phyloP scores from a whole-genome alignment of 2,797 vertebrate species.

The Telmatherina bonti region DNA sequence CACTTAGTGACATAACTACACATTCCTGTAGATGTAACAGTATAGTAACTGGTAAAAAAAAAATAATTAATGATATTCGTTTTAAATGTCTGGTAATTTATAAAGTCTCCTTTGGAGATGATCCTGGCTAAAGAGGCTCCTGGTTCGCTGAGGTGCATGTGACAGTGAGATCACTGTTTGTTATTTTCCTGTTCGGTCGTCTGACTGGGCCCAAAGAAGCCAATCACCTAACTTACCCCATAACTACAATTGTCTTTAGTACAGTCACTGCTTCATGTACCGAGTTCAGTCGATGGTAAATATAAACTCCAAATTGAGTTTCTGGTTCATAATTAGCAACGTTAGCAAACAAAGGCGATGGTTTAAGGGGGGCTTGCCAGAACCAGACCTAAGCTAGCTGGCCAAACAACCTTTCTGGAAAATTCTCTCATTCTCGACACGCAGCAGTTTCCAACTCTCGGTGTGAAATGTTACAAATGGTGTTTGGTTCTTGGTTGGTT shows the following conservation, averaged over 20 bases:
- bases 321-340: conserved; percentile 29
- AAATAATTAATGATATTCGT: neutral
- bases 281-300: conserved; percentile 1
- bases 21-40: too few species aligned
- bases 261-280: neutral
- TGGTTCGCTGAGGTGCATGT: conserved; percentile 46
- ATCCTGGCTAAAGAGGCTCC: neutral
- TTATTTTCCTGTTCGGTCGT: conserved; percentile 16
- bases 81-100: neutral
- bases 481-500: neutral
- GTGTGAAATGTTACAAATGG: neutral
- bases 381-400: conserved; percentile 36
- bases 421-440: neutral
- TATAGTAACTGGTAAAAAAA: too few species aligned
- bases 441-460: neutral
- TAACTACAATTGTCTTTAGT: neutral
- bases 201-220: conserved; percentile 29
- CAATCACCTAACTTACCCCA: neutral
- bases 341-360: conserved; percentile 74
- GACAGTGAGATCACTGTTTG: conserved; percentile 62
- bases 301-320: conserved; percentile 10
- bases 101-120: neutral
- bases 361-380: conserved; percentile 32
- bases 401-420: conserved; percentile 33
- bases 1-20: neutral